phyloP scores from a whole-genome alignment of 92 coral and sea anemone genomes.

The Galaxea fascicularis region DNA sequence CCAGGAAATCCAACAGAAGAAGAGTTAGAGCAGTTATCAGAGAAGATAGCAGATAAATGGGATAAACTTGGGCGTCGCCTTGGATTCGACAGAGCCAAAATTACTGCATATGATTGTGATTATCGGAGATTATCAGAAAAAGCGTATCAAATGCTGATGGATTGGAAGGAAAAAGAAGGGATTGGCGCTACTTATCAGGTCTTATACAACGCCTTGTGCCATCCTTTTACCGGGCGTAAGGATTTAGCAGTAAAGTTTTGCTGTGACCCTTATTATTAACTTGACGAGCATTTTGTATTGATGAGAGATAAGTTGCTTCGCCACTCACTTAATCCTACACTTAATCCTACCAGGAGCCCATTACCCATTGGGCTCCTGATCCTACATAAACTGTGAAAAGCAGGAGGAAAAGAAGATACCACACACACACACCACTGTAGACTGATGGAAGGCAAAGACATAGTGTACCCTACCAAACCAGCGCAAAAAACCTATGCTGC shows the following conservation, averaged over 20 bases:
- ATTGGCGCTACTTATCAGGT: not conserved
- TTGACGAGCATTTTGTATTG: not conserved
- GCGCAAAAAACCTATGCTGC: too few species aligned
- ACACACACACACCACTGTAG: too few species aligned
- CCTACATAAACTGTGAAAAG: too few species aligned
- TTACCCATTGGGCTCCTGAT: too few species aligned
- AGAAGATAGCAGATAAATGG: not conserved
- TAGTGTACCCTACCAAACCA: too few species aligned
- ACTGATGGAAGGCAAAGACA: too few species aligned
- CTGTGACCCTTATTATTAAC: too few species aligned
- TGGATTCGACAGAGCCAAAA: not conserved
- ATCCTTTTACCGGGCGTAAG: not conserved
- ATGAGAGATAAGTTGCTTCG: too few species aligned
- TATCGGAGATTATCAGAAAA: not conserved
- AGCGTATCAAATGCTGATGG: not conserved
- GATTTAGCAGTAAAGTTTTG: not conserved
- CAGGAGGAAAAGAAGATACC: too few species aligned
- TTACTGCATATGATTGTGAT: not conserved
- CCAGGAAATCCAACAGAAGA: not conserved
- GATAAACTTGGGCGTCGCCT: constrained; percentile 8
- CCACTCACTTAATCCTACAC: too few species aligned
- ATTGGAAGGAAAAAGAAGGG: constrained; percentile 16
- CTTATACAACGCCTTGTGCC: constrained; percentile 17
- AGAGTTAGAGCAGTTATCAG: constrained; percentile 18
- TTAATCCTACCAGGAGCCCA: too few species aligned